phyloP scores from a whole-genome alignment of 1,140 invertebrate genomes.

The Brachionus manjavacas region DNA sequence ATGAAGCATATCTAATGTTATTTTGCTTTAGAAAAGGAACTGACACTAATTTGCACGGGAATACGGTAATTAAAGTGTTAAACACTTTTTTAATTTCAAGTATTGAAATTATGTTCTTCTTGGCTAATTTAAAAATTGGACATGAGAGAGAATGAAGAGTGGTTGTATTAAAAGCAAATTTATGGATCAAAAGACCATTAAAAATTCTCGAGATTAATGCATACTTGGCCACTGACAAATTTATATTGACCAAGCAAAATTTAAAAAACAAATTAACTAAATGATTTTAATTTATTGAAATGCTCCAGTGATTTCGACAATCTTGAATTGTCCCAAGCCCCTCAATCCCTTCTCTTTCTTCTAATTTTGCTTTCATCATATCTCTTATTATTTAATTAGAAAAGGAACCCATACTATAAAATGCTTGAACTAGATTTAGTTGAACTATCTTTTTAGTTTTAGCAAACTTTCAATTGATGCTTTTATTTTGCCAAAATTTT shows the following conservation, averaged over 20 bases:
- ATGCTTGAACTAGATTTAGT: constrained; percentile 29
- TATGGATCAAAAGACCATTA: not conserved
- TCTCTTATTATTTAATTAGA: constrained; percentile 1
- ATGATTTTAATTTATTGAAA: not conserved
- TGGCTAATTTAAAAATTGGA: not conserved
- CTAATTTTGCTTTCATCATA: not conserved
- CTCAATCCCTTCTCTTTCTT: not conserved
- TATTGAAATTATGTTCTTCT: not conserved
- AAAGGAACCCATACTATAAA: constrained; percentile 30
- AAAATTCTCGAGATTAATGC: not conserved
- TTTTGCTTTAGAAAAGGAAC: too few species aligned
- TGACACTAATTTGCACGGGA: too few species aligned
- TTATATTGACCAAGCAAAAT: not conserved
- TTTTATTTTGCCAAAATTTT: not conserved
- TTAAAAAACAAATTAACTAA: constrained; percentile 3
- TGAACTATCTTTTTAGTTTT: not conserved
- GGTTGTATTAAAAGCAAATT: not conserved
- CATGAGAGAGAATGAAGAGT: not conserved
- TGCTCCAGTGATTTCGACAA: constrained; percentile 13
- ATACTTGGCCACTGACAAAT: not conserved
- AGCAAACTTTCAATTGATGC: not conserved
- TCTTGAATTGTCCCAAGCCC: constrained; percentile 26
- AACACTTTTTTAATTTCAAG: too few species aligned
- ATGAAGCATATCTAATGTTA: too few species aligned
- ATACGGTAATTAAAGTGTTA: too few species aligned